Base-by-base conservation (phyloP, 2,113 vertebrate genomes). In the Pangasianodon gigas region DNA sequence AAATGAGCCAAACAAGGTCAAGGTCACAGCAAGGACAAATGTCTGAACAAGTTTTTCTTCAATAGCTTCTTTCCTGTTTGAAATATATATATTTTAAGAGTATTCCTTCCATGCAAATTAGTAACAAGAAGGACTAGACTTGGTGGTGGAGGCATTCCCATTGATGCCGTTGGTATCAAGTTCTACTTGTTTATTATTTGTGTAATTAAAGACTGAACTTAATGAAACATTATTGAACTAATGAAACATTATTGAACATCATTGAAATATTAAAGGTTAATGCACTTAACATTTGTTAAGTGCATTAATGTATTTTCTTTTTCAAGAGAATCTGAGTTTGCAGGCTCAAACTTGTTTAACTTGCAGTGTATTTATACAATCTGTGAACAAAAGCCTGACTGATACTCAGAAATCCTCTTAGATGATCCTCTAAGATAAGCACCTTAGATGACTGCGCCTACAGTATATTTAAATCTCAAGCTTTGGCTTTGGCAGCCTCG, bases 331-430 rank as follows among this genome's bases (percentile, higher is more conserved):
- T 71, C 14, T 32, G 65, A 69, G n/a, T n/a, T 32, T 62, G 56
- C n/a, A 71, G 14, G 52, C 52, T 54, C 11, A 54, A 54, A 71
- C 14, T 71, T 71, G 13, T 71, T 71, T 37, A 32, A 71, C 37
- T 71, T 65, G 62, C 62, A 65, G 16, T 19, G 32, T 32, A n/a
- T 67, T 67, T 67, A n/a, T 69, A 32, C 3, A 14, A 32, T 69
- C 67, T 69, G 67, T 69, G n/a, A 69, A 74, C 32, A 41, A 19
- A 74, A 74, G 37, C 37, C 37, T 19, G 71, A 41, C 5, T 74
- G 37, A 74, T 74, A 74, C 71, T 44, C 67, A 16, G n/a, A 14
- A 79, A 79, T 79, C 75, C 75, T 79, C 21, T 79, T 79, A 48
- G 44, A 79, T 29, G 9, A 13, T 71, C 67, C 29, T 18, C 67